Base-by-base conservation (phyloP, 2,888 invertebrate species). In the Drosophila flavopinicola region DNA sequence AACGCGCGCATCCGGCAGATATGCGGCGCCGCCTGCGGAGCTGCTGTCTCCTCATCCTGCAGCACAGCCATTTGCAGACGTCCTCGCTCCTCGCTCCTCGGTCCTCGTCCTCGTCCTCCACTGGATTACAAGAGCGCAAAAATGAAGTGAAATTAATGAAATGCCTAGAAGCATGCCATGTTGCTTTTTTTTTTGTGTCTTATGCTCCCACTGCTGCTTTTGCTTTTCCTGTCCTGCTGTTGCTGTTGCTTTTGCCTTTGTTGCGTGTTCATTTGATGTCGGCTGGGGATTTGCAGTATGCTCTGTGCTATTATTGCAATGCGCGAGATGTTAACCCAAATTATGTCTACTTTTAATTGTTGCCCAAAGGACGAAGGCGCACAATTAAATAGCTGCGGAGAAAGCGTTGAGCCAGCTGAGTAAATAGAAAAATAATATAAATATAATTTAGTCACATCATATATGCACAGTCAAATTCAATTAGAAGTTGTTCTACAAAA, bases 1-100 rank as follows among this genome's bases (percentile, higher is more conserved):
- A 82, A 82, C 76, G 78, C 78, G 71, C 82, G 82, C 74, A 71
- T 82, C 82, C 82, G 85, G 85, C 74, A 56, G 74, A 80, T 84
- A 71, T 83, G 78, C 69, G 64, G 37, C 79, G 84, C 80, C 78
- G 84, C 80, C 75, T 75, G 66, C 70, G 72, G 75, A 61, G 61
- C 64, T 71, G 39, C 57, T 57, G 54, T 24, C 48, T 48, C 52
- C 52, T 11, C 44, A 7, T 15, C 27, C n/a, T 29, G 1, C 27
- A 27, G 20, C 32, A 11, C 38, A 52, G 59, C 59, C 67, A 68
- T 53, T 66, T 58, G 35, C 64, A 58, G 69, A 59, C 75, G 35
- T 59, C 2, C 20, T 20, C 20, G 20, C 20, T 4, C 4, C 20
- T 4, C 20, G 2, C 20, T 20, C 20, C 20, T 20, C 20, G 20